Evolutionary conservation across 2,888 invertebrate species (phyloP).

Genomic region (Hetaerina titia): DNA sequence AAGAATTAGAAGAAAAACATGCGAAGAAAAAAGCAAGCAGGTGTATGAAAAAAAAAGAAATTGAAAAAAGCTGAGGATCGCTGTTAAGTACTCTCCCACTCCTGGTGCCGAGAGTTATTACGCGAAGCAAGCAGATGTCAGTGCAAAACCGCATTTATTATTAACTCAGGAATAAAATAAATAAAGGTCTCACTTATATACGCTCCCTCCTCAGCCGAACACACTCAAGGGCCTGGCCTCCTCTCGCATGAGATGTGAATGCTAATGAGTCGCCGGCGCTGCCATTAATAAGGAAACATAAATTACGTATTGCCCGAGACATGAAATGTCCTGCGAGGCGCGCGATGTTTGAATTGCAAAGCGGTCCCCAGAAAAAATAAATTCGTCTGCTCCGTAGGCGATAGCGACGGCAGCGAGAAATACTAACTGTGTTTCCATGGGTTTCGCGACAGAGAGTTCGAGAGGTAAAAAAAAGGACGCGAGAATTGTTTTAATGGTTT

Average conservation of each 20-base stretch:
- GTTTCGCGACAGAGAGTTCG: too few relatives aligned
- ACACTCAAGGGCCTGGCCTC: neutral
- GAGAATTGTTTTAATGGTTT: too few relatives aligned
- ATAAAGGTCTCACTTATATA: neutral
- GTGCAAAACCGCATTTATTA: neutral
- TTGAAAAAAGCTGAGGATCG: neutral
- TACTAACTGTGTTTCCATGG: too few relatives aligned
- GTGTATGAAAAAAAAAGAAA: neutral
- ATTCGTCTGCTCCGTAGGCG: neutral
- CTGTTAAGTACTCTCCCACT: too few relatives aligned
- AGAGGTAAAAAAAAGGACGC: too few relatives aligned
- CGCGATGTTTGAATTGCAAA: neutral
- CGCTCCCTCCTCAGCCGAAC: neutral
- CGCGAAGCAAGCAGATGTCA: neutral
- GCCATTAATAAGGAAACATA: conserved; percentile 11
- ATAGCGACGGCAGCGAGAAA: neutral
- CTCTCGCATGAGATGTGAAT: neutral
- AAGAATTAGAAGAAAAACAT: neutral
- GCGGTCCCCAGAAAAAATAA: neutral
- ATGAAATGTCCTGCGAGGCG: neutral
- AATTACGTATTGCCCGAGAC: neutral
- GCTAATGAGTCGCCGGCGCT: neutral
- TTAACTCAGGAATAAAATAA: neutral
- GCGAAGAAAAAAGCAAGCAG: neutral
- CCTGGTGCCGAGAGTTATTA: too few relatives aligned